Evolutionary conservation across 2,113 vertebrate species (phyloP), one percentile per base, ranked within the genome.

Genomic region (Albula glossodonta): DNA sequence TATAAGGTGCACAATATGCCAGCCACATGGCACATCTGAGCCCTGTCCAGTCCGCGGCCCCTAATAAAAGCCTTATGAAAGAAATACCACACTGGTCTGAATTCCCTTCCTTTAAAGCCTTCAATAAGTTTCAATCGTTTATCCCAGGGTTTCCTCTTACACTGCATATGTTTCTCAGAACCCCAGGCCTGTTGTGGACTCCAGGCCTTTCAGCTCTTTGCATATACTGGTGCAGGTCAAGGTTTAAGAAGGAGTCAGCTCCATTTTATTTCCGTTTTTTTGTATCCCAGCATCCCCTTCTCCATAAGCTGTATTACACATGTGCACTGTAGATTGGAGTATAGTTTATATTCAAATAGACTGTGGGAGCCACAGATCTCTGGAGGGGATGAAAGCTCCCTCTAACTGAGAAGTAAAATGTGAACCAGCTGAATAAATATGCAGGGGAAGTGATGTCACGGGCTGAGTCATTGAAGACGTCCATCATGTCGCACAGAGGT

Each of bases 351-450:
- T 85, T 81, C 12, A 85, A 77, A 80, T 48, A 5, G 70, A n/a
- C n/a, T 74, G 22, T 19, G 22, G 12, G 53, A 51, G 15, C 82
- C 10, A 50, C 60, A 63, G 84, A 78, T 83, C 50, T 50, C 60
- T 15, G 12, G 50, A 10, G 78, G 48, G 60, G 82, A 50, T 52
- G 41, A 82, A 87, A 13, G 31, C 77, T 48, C 70, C 70, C 83
- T 84, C 12, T 15, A 7, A 86, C 56, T 49, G 79, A 48, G 87
- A 79, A 41, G 48, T 4, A 51, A 90, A 92, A 88, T 81, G 70
- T 50, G 74, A 86, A 84, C 85, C 93, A 93, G 91, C 90, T 95
- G 92, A 92, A 86, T 82, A 93, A 94, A 93, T 83, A 90, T 15
- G 81, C 52, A 31, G 83, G 88, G 87, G 87, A 88, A 88, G 87